phyloP scores from a whole-genome alignment of 2,113 vertebrate genomes.

The Phrynosoma blainvillii region DNA sequence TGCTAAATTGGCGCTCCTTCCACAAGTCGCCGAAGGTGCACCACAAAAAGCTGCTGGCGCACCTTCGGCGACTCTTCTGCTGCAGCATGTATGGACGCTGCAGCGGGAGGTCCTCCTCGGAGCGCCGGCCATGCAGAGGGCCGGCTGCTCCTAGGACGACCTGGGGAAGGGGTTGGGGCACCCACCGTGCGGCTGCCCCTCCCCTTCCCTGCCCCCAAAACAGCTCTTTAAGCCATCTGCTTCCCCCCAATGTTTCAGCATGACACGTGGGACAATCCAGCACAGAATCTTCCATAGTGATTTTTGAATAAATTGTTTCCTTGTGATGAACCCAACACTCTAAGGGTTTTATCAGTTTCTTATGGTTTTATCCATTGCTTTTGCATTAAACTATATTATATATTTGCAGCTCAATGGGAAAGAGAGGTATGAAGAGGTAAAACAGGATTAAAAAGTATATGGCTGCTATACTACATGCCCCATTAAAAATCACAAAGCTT shows the following conservation, averaged over 20 bases:
- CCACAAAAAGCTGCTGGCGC: too few relatives aligned
- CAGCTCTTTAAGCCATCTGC: too few relatives aligned
- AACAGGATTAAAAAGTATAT: background rate
- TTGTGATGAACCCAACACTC: background rate
- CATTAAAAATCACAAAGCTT: background rate
- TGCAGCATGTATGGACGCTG: too few relatives aligned
- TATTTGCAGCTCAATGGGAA: background rate
- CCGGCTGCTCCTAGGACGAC: too few relatives aligned
- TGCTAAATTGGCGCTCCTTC: too few relatives aligned
- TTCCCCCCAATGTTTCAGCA: slow-evolving; percentile 41
- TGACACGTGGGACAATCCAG: background rate
- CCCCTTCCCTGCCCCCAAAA: too few relatives aligned
- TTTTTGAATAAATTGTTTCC: background rate
- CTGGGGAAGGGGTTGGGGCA: too few relatives aligned
- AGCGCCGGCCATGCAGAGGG: too few relatives aligned
- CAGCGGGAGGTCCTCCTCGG: too few relatives aligned
- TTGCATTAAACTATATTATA: background rate
- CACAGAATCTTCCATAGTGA: background rate
- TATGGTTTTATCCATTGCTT: slow-evolving; percentile 6
- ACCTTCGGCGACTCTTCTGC: too few relatives aligned
- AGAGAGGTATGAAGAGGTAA: background rate
- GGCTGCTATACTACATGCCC: background rate
- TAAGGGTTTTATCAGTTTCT: background rate
- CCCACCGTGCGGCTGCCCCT: too few relatives aligned
- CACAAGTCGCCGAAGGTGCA: too few relatives aligned